These are phyloP conservation scores for Dendroctonus ponderosae DNA, from an alignment of 1,140 invertebrate genomes.

Conservation along the genomic window DNA sequence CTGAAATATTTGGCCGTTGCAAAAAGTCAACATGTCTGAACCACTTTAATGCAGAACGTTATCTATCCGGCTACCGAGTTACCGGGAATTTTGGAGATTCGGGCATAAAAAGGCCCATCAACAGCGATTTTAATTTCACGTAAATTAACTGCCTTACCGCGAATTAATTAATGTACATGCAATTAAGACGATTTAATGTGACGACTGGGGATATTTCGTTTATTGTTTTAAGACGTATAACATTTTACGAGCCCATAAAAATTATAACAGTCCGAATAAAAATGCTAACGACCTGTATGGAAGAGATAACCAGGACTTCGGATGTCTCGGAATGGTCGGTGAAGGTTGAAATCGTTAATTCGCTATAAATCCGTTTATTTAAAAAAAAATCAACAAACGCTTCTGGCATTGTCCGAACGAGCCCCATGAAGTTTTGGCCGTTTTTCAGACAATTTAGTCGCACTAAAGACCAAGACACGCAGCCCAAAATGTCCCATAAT, in stretches of 20 bases:
- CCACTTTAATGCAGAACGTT: not conserved
- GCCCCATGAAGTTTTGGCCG: too few species aligned
- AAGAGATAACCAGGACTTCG: not conserved
- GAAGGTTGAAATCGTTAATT: too few species aligned
- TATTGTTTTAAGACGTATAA: slow-evolving; percentile 24
- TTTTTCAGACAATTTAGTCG: too few species aligned
- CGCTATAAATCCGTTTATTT: too few species aligned
- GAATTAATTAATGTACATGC: slow-evolving; percentile 31
- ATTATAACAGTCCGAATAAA: slow-evolving; percentile 25
- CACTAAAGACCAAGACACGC: slow-evolving; percentile 2
- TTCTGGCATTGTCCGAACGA: too few species aligned
- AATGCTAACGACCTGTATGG: slow-evolving; percentile 24
- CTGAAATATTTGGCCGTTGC: not conserved
- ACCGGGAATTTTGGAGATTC: not conserved
- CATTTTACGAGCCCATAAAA: slow-evolving; percentile 22
- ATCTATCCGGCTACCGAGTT: not conserved
- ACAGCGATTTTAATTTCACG: slow-evolving; percentile 11
- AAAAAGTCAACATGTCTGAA: slow-evolving; percentile 1
- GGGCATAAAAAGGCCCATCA: not conserved
- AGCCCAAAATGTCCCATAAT: slow-evolving; percentile 13
- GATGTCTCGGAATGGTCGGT: too few species aligned
- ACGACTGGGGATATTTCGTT: slow-evolving; percentile 26
- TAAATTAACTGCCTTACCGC: slow-evolving; percentile 30
- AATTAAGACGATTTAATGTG: slow-evolving; percentile 33
- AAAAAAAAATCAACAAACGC: too few species aligned